Evolutionary conservation across 1,140 invertebrate species (phyloP), one percentile per base, ranked within the genome.

Genomic region (Aleiodes sp.): DNA sequence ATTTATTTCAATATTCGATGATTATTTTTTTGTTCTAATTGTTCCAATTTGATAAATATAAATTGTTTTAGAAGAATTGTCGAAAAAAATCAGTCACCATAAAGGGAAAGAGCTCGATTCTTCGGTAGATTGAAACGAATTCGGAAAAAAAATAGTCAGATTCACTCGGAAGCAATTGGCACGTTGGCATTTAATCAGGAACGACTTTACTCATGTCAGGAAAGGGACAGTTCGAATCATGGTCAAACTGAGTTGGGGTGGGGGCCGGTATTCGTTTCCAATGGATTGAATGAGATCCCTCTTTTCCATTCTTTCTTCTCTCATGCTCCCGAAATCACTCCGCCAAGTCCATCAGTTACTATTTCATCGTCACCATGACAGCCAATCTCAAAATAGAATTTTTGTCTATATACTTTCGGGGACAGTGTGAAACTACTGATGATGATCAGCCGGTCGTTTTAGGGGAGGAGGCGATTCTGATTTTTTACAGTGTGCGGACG

Each of bases 171-270:
- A 12, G 43, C 43, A 57, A 57, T 65, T 65, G 64, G 43, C 43
- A 57, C 29, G 28, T 35, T 46, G 43, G 64, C 64, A 65, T 65
- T 65, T 65, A 65, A 65, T 65, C 64, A 65, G 64, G 8, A 65
- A 19, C 12, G 46, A 65, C 64, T 56, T 65, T 31, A 21, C 46
- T 28, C 43, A 35, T 43, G 46, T 65, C 43, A 65, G 46, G 33
- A 24, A 46, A 31, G 43, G 14, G 64, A 21, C 16, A 37, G 37
- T 26, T 21, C 26, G 24, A 65, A 29, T 52, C 2, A 16, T 35
- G 43, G 64, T 56, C 57, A 35, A 65, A 65, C 29, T 59, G 56
- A 59, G 28, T 24, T 29, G 29, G 28, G 39, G 19, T 43, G 46
- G n/a, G 43, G 26, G 14, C n/a, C 16, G 35, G 10, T 9, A 41